phyloP scores from a whole-genome alignment of 2,797 vertebrate genomes.

The Merluccius polli region DNA sequence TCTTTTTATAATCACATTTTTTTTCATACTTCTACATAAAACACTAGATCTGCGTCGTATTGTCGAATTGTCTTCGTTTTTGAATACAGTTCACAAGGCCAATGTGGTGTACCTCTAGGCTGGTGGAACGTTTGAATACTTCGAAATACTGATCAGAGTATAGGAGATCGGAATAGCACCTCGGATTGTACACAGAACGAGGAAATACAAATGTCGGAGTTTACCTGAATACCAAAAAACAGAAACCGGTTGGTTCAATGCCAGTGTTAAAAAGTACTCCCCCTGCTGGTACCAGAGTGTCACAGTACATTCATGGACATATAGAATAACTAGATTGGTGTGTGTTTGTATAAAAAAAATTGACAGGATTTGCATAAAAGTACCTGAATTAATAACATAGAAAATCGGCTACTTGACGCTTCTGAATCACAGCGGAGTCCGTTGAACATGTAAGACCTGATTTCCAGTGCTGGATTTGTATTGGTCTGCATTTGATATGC shows the following conservation, averaged over 20 bases:
- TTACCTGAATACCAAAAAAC: constrained; percentile 69
- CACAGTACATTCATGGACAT: constrained; percentile 77
- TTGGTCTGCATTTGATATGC: constrained; percentile 56
- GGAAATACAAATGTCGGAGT: constrained; percentile 68
- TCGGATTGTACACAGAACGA: constrained; percentile 70
- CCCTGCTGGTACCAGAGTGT: constrained; percentile 74
- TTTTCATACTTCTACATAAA: constrained; percentile 53
- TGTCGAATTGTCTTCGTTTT: constrained; percentile 54
- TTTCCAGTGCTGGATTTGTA: constrained; percentile 62
- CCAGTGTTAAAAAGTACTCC: constrained; percentile 66
- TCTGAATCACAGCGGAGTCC: constrained; percentile 78
- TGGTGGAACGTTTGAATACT: constrained; percentile 67
- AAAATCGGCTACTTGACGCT: constrained; percentile 74
- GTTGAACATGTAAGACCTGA: constrained; percentile 71
- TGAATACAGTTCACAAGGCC: constrained; percentile 79
- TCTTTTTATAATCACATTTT: constrained; percentile 29
- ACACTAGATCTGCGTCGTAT: constrained; percentile 52
- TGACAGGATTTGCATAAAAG: constrained; percentile 78
- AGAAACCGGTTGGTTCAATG: constrained; percentile 59
- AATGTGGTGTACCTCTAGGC: constrained; percentile 79
- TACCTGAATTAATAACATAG: constrained; percentile 80
- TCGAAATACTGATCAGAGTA: constrained; percentile 57
- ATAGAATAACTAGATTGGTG: constrained; percentile 76
- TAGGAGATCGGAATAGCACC: constrained; percentile 76
- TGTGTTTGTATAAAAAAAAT: constrained; percentile 59